Percentiles rank a stretch among this genome's conserved stretches.
Evolutionary conservation across 2,888 invertebrate genomes (phyloP).

Genomic region (Diabrotica balteata): DNA sequence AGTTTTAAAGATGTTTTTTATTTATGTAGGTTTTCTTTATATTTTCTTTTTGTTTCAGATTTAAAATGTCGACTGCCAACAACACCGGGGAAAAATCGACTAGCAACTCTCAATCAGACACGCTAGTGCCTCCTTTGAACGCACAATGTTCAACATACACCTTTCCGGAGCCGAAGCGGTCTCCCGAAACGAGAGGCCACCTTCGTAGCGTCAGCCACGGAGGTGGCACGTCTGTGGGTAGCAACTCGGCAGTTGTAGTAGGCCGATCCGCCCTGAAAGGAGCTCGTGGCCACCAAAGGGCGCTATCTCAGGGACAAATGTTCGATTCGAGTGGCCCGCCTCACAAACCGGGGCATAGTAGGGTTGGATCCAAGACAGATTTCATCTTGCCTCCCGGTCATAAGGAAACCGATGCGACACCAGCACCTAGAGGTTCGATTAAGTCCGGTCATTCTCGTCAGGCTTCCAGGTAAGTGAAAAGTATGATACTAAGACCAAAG

Average conservation of each 20-base stretch:
- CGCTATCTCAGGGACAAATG: conserved; percentile 88
- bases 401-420: conserved; percentile 66
- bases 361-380: conserved; percentile 86
- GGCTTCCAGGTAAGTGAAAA: conserved; percentile 69
- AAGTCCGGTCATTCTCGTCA: conserved; percentile 72
- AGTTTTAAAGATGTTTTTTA: too few relatives aligned
- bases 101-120: conserved; percentile 35
- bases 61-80: conserved; percentile 74
- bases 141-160: conserved; percentile 57
- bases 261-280: conserved; percentile 76
- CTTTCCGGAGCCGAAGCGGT: conserved; percentile 55
- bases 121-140: conserved; percentile 27
- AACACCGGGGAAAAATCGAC: conserved; percentile 64
- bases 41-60: conserved; percentile 60
- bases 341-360: conserved; percentile 71
- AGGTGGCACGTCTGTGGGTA: conserved; percentile 64
- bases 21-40: neutral
- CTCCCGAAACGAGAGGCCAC: conserved; percentile 65
- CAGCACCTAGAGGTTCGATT: conserved; percentile 60
- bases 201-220: conserved; percentile 87
- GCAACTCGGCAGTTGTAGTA: conserved; percentile 53
- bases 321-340: conserved; percentile 62
- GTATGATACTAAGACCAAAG: too few relatives aligned
- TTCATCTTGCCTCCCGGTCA: conserved; percentile 89
- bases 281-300: conserved; percentile 65